phyloP scores from a whole-genome alignment of 1,140 invertebrate species.

The Nilaparvata lugens region DNA sequence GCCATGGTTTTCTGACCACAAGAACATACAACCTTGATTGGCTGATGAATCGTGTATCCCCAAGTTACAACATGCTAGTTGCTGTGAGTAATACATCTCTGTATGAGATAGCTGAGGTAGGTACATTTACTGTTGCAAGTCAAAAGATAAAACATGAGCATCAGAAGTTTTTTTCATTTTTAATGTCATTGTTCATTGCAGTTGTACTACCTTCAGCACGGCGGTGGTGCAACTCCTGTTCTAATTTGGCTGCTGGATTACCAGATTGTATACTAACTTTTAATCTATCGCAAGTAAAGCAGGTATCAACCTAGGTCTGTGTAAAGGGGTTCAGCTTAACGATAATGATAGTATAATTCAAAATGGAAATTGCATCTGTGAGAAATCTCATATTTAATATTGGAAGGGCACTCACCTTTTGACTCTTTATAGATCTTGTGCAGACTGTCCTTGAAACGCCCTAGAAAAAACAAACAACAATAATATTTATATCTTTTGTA shows the following conservation, averaged over 20 bases:
- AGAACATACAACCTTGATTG: neutral
- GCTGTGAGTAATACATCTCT: conserved; percentile 14
- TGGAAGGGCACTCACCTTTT: too few species aligned
- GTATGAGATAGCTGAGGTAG: conserved; percentile 8
- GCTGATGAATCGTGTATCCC: conserved; percentile 8
- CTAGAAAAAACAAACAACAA: too few species aligned
- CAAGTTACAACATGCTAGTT: conserved; percentile 11
- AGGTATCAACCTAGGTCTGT: conserved; percentile 3
- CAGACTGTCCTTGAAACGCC: too few species aligned
- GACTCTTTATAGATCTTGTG: too few species aligned
- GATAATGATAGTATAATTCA: too few species aligned
- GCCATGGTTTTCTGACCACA: neutral
- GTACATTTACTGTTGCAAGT: conserved; percentile 9
- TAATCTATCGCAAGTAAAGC: conserved; percentile 9
- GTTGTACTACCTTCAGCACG: neutral
- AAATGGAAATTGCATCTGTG: too few species aligned
- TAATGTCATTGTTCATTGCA: neutral
- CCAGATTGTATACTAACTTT: conserved; percentile 3
- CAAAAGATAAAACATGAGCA: conserved; percentile 1
- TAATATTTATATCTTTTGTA: too few species aligned
- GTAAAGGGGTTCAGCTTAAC: too few species aligned
- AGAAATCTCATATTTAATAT: too few species aligned
- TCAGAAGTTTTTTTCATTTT: neutral
- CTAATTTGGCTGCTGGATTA: conserved; percentile 3
- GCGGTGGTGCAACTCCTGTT: conserved; percentile 11